Evolutionary conservation across 2,113 vertebrate species (phyloP).

Genomic region (Myotis davidii): DNA sequence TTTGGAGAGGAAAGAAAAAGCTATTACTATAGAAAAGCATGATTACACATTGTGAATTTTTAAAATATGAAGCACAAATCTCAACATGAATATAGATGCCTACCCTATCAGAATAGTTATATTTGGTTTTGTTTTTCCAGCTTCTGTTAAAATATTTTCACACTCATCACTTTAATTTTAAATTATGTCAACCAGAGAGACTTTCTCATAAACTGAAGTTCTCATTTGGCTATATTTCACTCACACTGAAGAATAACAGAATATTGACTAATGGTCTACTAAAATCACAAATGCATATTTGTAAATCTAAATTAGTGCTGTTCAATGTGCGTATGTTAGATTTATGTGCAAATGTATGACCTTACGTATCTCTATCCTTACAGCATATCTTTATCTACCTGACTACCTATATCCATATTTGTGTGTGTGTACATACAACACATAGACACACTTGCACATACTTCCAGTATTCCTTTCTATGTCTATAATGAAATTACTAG

Average conservation of each 20-base stretch:
- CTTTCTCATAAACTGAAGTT: neutral
- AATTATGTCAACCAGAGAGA: neutral
- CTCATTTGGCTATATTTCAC: neutral
- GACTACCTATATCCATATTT: neutral
- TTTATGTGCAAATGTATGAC: neutral
- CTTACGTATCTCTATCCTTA: neutral
- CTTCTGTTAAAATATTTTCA: conserved; percentile 9
- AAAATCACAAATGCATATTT: neutral
- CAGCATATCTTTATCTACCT: neutral
- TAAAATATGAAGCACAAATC: neutral
- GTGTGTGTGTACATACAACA: neutral
- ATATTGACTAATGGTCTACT: neutral
- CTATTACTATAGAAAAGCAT: conserved; percentile 50
- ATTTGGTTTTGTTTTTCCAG: neutral
- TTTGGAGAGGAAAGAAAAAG: conserved; percentile 20
- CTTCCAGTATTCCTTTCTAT: neutral
- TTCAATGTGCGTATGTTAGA: neutral
- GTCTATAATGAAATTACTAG: neutral
- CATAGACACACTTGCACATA: neutral
- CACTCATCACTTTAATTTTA: neutral
- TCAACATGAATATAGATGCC: neutral
- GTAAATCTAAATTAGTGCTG: neutral
- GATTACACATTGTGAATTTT: conserved; percentile 28
- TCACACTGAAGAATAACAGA: neutral
- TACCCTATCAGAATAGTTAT: neutral